Evolutionary conservation across 2,113 vertebrate genomes (phyloP).

Genomic region (Gallinago undulata): DNA sequence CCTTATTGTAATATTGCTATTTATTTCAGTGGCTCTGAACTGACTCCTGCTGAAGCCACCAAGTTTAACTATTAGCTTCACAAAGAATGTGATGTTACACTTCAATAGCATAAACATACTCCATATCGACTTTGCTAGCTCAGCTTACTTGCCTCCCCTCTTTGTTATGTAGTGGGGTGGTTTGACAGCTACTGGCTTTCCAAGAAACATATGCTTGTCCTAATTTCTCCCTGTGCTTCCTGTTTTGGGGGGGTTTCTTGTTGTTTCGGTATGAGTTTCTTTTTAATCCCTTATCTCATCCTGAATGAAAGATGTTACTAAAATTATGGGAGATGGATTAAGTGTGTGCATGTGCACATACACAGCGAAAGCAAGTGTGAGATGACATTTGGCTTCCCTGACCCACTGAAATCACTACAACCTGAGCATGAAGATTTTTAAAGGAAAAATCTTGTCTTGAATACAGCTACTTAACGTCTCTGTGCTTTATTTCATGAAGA

Average conservation of each 20-base stretch:
- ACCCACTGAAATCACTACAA: neutral
- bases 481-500: neutral
- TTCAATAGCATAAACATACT: neutral
- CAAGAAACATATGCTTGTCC: neutral
- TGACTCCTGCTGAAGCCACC: neutral
- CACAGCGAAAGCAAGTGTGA: neutral
- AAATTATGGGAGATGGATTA: neutral
- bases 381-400: neutral
- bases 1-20: neutral
- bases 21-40: neutral
- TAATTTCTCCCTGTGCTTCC: neutral
- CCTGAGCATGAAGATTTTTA: neutral
- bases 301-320: neutral
- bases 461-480: neutral
- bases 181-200: neutral
- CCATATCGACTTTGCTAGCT: neutral
- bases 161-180: neutral
- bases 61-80: neutral
- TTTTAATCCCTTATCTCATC: neutral
- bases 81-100: neutral
- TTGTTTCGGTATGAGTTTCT: neutral
- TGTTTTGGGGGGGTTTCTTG: neutral
- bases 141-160: neutral
- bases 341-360: fast-evolving
- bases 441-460: neutral